Evolutionary conservation across 2,888 invertebrate genomes (phyloP).

Genomic region (Andrena flavipes): DNA sequence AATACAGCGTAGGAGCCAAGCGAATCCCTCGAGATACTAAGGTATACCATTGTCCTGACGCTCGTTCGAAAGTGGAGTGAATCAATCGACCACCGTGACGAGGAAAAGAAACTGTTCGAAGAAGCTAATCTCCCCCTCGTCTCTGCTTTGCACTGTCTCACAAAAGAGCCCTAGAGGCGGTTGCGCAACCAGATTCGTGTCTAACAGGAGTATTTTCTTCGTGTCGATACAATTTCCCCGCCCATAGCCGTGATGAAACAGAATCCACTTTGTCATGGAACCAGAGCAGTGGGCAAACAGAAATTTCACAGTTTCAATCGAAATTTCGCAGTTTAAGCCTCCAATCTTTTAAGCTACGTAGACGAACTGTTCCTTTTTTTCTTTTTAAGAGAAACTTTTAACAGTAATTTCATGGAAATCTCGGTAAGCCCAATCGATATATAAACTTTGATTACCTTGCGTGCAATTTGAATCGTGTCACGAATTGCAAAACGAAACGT

Average conservation of each 20-base stretch:
- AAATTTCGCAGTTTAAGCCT: neutral
- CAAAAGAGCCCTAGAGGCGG: constrained; percentile 12
- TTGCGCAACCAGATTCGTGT: constrained; percentile 26
- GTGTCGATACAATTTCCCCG: constrained; percentile 14
- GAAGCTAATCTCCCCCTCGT: constrained; percentile 10
- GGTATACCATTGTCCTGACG: constrained; percentile 5
- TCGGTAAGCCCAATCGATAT: neutral
- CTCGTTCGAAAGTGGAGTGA: constrained; percentile 29
- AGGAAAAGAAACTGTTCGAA: constrained; percentile 23
- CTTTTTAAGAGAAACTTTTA: neutral
- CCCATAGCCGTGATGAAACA: constrained; percentile 33
- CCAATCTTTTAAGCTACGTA: neutral
- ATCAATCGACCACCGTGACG: constrained; percentile 45
- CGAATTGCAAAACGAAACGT: constrained; percentile 1
- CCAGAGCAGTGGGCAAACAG: neutral
- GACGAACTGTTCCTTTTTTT: neutral
- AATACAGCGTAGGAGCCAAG: neutral
- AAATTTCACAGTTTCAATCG: neutral
- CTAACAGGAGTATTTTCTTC: constrained; percentile 32
- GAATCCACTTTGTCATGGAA: neutral
- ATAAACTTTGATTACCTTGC: neutral
- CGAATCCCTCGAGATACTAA: neutral
- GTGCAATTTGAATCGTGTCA: neutral
- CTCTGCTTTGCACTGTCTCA: neutral
- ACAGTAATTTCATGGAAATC: too few relatives aligned